Evolutionary conservation across 1,140 invertebrate species (phyloP), one percentile per base, ranked within the genome.

Genomic region (Papilio polyxenes): DNA sequence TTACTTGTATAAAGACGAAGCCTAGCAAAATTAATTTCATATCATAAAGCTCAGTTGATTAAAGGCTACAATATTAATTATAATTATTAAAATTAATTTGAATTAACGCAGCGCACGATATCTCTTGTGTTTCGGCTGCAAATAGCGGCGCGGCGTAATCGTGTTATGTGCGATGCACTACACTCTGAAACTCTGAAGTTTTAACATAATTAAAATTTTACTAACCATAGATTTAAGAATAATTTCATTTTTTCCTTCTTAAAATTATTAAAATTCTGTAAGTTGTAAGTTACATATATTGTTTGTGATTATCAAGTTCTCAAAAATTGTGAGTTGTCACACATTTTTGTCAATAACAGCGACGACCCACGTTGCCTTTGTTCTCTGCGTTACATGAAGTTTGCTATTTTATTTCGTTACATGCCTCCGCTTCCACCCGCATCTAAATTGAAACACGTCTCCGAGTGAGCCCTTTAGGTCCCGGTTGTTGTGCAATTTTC

Each of bases 51-150:
- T 65, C 10, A 65, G 62, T 65, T 65, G 62, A 65, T 31, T 65
- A 65, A 10, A 23, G 3, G 9, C 62, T 65, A 23, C 62, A 15
- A 65, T 65, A 65, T 65, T 65, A 65, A 65, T 65, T 65, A 37
- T 65, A 65, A 65, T 65, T 65, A 65, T 13, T 9, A 65, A 65
- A 65, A 65, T 65, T 31, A 31, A 31, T 65, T 59, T 59, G n/a
- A 3, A 65, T 37, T 11, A 10, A 11, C 3, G 11, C 10, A 31
- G 23, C 62, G 62, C 20, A 20, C 10, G 23, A 62, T 9, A 62
- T 23, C 17, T 62, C 7, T 23, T n/a, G 3, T 62, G 20, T 23
- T 62, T n/a, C n/a, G n/a, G 17, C 7, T n/a, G 62, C 10, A 53
- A 65, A 65, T 7, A 31, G 20, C 62, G 20, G 11, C 20, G 62